Evolutionary conservation across 2,113 vertebrate genomes (phyloP), one percentile per base, ranked within the genome.

Genomic region (Periophthalmodon schlosseri): DNA sequence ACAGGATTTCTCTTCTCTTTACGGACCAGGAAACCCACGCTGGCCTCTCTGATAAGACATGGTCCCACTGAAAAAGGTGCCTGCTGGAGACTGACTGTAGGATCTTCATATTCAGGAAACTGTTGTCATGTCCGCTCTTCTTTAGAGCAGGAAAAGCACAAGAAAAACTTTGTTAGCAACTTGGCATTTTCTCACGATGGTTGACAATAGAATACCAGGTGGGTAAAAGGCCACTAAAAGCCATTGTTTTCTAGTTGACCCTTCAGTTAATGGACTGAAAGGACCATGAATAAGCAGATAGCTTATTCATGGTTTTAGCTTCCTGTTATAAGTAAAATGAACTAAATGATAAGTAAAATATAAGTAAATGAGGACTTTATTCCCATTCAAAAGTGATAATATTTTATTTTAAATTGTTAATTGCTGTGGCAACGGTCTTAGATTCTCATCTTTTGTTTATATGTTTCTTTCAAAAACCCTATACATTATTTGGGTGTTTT

Each of bases 1-100:
- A 89, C 89, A 90, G 90, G 89, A 90, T 88, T 87, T 89, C 84
- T 86, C 74, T 72, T 87, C 79, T 56, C 58, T 50, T 83, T 58
- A 2, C 84, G 80, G 80, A 71, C 84, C 71, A 84, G 91, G 90
- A 92, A 92, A 77, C 78, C 68, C 36, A 77, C 73, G 86, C 87
- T 89, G 89, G 44, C 80, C 63, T 36, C 80, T 67, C 89, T 79
- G 90, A 92, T 91, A 91, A 91, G 81, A 77, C 78, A 68, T 52
- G 69, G 75, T 82, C 74, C 77, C 50, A 80, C 79, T 83, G 72
- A 70, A 33, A 60, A 78, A 75, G 58, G 50, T 58, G 67, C 23
- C 56, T 44, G 76, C 54, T 57, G 78, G 69, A 68, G 76, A 82
- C 52, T 83, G 66, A 60, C 76, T 49, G 75, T 47, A 71, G 54